A percentile compares a stretch with the other conserved stretches of the same genome.
phyloP scores from a whole-genome alignment of 2,113 vertebrate species.

The Harpagus bidentatus region DNA sequence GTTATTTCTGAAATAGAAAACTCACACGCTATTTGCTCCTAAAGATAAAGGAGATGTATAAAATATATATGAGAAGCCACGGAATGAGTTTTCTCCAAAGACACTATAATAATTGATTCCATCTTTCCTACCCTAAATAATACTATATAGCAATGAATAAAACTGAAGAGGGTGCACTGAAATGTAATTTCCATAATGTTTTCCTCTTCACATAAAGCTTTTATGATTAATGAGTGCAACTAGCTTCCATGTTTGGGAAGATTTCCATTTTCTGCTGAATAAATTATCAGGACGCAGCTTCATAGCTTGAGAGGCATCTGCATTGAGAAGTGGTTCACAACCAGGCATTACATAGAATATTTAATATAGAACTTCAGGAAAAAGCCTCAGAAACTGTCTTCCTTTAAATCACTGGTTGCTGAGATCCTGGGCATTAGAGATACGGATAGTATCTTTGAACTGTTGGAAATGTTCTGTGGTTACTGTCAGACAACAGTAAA shows the following conservation, averaged over 20 bases:
- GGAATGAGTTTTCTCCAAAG: conserved; percentile 12
- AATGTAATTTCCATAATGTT: conserved; percentile 39
- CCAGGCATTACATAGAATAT: background rate
- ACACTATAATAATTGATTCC: background rate
- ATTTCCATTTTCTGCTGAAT: conserved; percentile 31
- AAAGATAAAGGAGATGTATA: background rate
- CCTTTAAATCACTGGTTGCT: background rate
- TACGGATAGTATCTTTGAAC: background rate
- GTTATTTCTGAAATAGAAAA: background rate
- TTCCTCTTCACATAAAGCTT: conserved; percentile 24
- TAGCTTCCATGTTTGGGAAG: background rate
- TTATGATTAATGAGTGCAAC: conserved; percentile 28
- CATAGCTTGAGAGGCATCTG: background rate
- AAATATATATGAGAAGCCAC: background rate
- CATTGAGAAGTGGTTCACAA: background rate
- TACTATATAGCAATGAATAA: background rate
- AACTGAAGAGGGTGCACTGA: background rate
- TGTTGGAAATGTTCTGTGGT: background rate
- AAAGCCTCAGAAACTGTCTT: background rate
- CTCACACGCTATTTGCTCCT: background rate
- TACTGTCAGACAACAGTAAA: background rate
- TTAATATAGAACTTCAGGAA: background rate
- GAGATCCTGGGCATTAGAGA: background rate
- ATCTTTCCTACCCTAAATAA: conserved; percentile 3
- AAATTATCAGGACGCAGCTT: background rate